These are phyloP conservation scores for Opisthocomus hoazin DNA, from an alignment of 2,113 vertebrate species.

Conservation along the genomic window DNA sequence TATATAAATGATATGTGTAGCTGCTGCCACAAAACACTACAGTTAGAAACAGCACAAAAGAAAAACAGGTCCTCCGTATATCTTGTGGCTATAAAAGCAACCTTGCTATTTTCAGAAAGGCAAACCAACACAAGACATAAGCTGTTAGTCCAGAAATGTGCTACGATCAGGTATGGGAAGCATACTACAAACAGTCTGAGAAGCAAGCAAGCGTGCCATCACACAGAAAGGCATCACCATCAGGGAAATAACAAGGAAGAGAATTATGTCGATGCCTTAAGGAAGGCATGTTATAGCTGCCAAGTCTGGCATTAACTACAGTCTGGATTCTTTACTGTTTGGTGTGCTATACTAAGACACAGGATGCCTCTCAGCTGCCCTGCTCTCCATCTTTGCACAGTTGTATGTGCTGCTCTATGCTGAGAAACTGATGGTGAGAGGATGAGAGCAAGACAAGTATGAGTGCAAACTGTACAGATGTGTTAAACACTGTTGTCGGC, in stretches of 20 bases:
- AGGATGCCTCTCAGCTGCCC: not conserved
- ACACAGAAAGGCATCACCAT: not conserved
- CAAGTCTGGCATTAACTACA: not conserved
- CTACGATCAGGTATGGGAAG: not conserved
- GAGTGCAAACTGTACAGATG: not conserved
- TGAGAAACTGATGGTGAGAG: not conserved
- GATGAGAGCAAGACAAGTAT: not conserved
- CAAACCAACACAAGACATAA: not conserved
- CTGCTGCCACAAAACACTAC: not conserved
- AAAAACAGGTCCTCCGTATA: not conserved
- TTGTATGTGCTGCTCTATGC: not conserved
- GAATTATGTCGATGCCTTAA: not conserved
- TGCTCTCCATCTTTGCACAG: not conserved
- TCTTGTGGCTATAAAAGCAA: not conserved
- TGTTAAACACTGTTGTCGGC: accelerated
- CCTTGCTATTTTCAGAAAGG: not conserved
- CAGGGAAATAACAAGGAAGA: not conserved
- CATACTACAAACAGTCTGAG: not conserved
- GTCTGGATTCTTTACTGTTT: not conserved
- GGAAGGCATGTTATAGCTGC: not conserved
- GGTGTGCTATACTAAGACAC: not conserved
- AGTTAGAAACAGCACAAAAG: not conserved
- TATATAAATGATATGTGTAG: not conserved
- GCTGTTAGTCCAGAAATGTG: not conserved
- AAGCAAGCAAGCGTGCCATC: not conserved